Conservation (phyloP, 2,113 vertebrate genomes). For the Limanda limanda region DNA sequence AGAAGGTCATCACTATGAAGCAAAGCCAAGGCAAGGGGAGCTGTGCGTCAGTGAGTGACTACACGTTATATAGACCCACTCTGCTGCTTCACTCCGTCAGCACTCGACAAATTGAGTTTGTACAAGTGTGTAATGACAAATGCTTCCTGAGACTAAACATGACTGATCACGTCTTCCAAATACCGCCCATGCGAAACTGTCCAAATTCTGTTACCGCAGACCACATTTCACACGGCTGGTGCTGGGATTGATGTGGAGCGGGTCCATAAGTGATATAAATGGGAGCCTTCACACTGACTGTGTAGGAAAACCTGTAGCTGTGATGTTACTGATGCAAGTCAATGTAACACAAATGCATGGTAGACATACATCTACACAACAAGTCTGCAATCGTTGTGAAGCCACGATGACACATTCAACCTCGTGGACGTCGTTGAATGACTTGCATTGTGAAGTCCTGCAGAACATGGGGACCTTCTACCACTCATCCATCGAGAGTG, state of each 20-base stretch:
- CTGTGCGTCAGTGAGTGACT: conserved; percentile 30
- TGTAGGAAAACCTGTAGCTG: neutral
- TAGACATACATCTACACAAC: neutral
- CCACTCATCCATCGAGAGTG: no score
- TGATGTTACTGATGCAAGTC: neutral
- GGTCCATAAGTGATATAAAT: conserved; percentile 36
- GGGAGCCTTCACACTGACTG: neutral
- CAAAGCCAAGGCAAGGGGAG: conserved; percentile 44
- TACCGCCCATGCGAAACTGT: neutral
- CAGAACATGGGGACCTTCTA: no score
- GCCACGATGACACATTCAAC: neutral
- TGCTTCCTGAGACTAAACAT: conserved; percentile 38
- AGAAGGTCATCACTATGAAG: conserved; percentile 39
- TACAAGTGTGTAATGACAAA: conserved; percentile 41
- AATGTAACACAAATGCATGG: neutral
- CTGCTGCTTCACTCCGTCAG: neutral
- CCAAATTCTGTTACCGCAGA: conserved; percentile 5
- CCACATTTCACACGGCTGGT: conserved; percentile 22
- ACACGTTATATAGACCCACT: conserved; percentile 11
- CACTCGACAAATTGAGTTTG: conserved; percentile 42
- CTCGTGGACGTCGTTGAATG: neutral
- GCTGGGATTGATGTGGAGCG: conserved; percentile 12
- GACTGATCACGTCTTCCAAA: conserved; percentile 41
- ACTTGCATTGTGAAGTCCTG: neutral
- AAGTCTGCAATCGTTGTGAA: neutral